These are phyloP conservation scores for Capreolus pygargus DNA, from an alignment of 2,113 vertebrate genomes.

Conservation along the genomic window DNA sequence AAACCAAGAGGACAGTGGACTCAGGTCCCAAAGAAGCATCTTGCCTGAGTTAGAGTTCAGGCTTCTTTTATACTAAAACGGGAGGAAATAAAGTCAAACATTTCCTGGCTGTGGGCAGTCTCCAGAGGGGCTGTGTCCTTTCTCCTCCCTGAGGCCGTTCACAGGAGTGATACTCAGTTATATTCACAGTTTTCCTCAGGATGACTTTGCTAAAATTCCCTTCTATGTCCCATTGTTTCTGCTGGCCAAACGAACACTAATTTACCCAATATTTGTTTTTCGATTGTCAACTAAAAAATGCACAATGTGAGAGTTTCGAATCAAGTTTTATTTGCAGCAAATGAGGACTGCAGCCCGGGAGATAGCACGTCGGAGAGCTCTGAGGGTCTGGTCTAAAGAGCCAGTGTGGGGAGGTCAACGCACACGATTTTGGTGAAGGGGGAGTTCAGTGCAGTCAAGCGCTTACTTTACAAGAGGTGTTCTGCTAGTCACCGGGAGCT, in stretches of 20 bases:
- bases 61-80: not conserved
- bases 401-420: accelerated
- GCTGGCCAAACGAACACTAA: not conserved
- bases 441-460: not conserved
- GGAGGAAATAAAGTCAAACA: not conserved
- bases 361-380: not conserved
- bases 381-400: not conserved
- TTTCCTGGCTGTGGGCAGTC: not conserved
- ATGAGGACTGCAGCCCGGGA: not conserved
- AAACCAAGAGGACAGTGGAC: not conserved
- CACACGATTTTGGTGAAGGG: not conserved
- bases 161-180: not conserved
- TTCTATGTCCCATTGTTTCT: not conserved
- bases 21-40: not conserved
- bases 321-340: not conserved
- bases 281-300: not conserved
- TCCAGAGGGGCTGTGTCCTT: not conserved
- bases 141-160: not conserved
- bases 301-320: not conserved
- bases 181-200: not conserved
- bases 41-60: not conserved
- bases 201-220: not conserved
- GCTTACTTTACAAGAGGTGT: not conserved
- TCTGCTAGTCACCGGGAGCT: not conserved
- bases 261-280: not conserved